Base-by-base conservation (phyloP, 2,113 vertebrate species). In the Trichechus manatus region DNA sequence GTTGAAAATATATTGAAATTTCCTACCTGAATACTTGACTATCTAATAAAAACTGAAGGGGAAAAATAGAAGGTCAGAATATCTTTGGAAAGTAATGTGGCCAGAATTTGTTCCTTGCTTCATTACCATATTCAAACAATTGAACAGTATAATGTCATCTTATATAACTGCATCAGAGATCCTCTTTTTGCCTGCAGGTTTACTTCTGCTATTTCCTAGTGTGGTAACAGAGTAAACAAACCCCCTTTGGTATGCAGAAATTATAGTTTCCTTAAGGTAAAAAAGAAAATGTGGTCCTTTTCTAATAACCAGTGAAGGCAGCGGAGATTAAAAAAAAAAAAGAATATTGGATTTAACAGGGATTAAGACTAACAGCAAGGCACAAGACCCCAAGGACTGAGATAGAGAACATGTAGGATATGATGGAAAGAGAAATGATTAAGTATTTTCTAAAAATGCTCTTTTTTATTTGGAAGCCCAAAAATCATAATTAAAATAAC, bases 191-290 rank as follows among this genome's bases (percentile, higher is more conserved):
- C 39, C 33, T 50, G 8, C 22, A 91, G 19, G 74, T 93, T 95
- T 82, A 87, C 22, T 90, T 96, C 72, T 85, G 64, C 8, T 44
- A 2, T 85, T 91, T 91, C 14, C 70, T 42, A 33, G 27, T 83
- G 95, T 94, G 75, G 68, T 80, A 95, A 85, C 36, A 63, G 7
- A 90, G 19, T 77, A 91, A 94, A 75, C 31, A 95, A 84, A 70
- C 14, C 47, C 68, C 61, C 3, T 64, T 39, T 83, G 79, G 92
- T 75, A 84, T 75, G 25, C 23, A 93, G 50, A 89, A 92, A 75
- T 6, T 66, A 64, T 70, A 33, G 20, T 74, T 96, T 91, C 70
- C 42, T 96, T 84, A 87, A 85, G 70, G 39, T 84, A 33, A 50
- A 72, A 85, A 27, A 74, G 31, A 89, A 91, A 84, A 64, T 66